Evolutionary conservation across 2,888 invertebrate genomes (phyloP), one percentile per base, ranked within the genome.

Genomic region (Drosophila demipolita): DNA sequence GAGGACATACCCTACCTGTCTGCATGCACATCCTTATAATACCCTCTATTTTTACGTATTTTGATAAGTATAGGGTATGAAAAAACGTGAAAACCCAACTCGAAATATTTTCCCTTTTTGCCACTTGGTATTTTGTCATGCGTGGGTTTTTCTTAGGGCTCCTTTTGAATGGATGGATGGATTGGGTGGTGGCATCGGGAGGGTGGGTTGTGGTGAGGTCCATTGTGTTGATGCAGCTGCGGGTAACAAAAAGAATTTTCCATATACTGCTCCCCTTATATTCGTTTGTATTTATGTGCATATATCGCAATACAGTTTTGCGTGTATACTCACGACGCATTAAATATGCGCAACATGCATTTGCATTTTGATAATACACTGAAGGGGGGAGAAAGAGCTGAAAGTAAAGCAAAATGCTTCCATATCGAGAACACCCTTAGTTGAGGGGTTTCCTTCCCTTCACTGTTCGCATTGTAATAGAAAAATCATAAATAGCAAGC

Each of bases 41-140:
- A 40, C 6, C 3, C 8, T 3, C 45, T 23, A 7, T 8, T 2
- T 29, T 17, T 11, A 23, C 6, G 15, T 8, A n/a, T 32, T 49
- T 20, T 8, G 2, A 26, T 33, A 45, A 3, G 8, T 50, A 29
- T 32, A 78, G 77, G 63, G 79, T 75, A 72, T 66, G 35, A 2
- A 23, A 20, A 15, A 23, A 38, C 17, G 17, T 20, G 36, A 11
- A 49, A 36, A 29, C 45, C 48, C 32, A 49, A 32, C 38, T 59
- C 29, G 50, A 57, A 79, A 68, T 73, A 79, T 75, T 68, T 75
- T 65, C 40, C 68, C 73, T 20, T 66, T 73, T 73, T 75, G 62
- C 70, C 83, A 83, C 80, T 88, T 86, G 82, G 83, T 83, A 85
- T 86, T 85, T 84, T 85, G 88, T 85, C 88, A 85, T 85, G 85